These are phyloP conservation scores for Lepetodrilus schrolli DNA, from an alignment of 2,888 invertebrate species.

Conservation along the genomic window DNA sequence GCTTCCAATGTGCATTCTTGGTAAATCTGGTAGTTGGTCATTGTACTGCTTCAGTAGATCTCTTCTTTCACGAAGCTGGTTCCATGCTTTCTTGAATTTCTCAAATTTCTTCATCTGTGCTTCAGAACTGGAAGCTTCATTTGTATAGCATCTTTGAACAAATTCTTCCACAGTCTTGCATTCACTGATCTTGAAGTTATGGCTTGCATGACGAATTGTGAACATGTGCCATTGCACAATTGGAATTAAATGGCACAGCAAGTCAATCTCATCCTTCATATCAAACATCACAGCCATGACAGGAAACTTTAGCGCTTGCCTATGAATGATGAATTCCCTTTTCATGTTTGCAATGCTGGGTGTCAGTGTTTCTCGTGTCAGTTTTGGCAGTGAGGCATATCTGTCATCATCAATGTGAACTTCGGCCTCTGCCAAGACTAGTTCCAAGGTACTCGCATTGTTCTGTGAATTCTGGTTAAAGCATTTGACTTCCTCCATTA, in stretches of 20 bases:
- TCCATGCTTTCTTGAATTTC: conserved; percentile 16
- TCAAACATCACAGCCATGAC: conserved; percentile 23
- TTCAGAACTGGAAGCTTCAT: background rate
- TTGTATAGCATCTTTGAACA: background rate
- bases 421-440: background rate
- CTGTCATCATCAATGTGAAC: background rate
- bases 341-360: conserved; percentile 24
- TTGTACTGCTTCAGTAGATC: conserved; percentile 2
- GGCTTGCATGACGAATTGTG: background rate
- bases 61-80: background rate
- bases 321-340: background rate
- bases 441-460: background rate
- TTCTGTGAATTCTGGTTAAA: background rate
- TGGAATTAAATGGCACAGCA: background rate
- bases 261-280: background rate
- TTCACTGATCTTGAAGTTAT: background rate
- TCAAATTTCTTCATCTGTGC: conserved; percentile 1
- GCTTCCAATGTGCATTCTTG: background rate
- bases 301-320: background rate
- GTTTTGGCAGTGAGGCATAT: background rate
- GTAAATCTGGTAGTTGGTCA: background rate
- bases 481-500: background rate
- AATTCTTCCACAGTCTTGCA: conserved; percentile 11
- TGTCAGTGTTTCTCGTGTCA: background rate
- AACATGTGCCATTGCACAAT: conserved; percentile 21